These are phyloP conservation scores for Gryllus longicercus DNA, from an alignment of 2,888 invertebrate species.

Conservation along the genomic window DNA sequence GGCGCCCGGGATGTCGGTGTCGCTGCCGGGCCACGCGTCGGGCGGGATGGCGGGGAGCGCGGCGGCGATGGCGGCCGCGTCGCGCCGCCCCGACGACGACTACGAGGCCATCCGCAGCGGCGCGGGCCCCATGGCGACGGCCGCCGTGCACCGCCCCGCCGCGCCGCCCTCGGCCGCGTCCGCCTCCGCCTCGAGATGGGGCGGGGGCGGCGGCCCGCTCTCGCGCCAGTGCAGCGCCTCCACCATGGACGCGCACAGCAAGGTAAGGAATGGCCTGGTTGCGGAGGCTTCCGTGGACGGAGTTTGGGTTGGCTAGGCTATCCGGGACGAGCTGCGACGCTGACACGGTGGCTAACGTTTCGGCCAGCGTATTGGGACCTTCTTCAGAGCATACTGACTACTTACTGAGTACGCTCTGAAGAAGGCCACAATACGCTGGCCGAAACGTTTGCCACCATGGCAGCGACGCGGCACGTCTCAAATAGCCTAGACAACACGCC, in stretches of 20 bases:
- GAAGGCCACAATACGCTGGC: too few species aligned
- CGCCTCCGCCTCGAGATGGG: slow-evolving; percentile 58
- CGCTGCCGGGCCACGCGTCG: not conserved
- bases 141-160: not conserved
- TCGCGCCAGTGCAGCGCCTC: slow-evolving; percentile 72
- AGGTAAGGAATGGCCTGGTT: slow-evolving; percentile 83
- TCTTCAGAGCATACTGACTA: too few species aligned
- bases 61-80: slow-evolving; percentile 52
- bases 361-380: too few species aligned
- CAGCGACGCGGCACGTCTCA: too few species aligned
- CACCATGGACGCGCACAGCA: slow-evolving; percentile 80
- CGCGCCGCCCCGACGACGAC: slow-evolving; percentile 39
- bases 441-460: too few species aligned
- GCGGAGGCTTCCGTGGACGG: slow-evolving; percentile 46
- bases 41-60: slow-evolving; percentile 40
- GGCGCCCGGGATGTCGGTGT: not conserved
- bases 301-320: too few species aligned
- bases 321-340: too few species aligned
- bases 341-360: too few species aligned
- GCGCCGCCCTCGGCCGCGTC: slow-evolving; percentile 40
- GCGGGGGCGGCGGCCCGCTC: slow-evolving; percentile 60
- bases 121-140: slow-evolving; percentile 8
- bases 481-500: too few species aligned
- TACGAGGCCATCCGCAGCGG: slow-evolving; percentile 34
- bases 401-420: too few species aligned